Percentiles rank a stretch among this genome's conserved stretches.
These are phyloP conservation scores for Urosaurus nigricauda DNA, from an alignment of 2,797 vertebrate genomes.

Conservation along the genomic window DNA sequence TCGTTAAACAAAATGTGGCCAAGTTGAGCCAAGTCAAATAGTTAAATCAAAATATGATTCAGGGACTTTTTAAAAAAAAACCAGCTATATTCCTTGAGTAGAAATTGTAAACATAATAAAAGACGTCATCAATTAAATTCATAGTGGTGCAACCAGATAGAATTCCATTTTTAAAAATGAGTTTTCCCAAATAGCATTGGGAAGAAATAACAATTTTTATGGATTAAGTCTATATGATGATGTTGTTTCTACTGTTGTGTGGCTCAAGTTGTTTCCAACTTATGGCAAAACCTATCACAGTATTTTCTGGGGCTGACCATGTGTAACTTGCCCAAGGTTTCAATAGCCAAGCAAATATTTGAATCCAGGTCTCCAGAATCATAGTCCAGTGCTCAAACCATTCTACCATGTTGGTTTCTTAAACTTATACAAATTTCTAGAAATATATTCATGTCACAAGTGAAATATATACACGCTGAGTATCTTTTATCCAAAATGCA, in stretches of 20 bases:
- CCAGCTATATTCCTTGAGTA: background rate
- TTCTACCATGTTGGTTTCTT: too few species aligned
- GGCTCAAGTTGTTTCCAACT: too few species aligned
- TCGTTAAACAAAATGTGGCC: conserved; percentile 78
- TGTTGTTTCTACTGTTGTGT: too few species aligned
- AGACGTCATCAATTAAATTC: background rate
- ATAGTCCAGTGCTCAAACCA: too few species aligned
- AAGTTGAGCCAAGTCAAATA: conserved; percentile 70
- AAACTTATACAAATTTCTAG: background rate
- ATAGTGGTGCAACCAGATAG: background rate
- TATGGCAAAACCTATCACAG: too few species aligned
- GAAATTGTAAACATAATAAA: conserved; percentile 8
- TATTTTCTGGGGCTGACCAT: too few species aligned
- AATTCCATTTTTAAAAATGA: background rate
- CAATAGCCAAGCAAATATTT: too few species aligned
- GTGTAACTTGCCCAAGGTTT: too few species aligned
- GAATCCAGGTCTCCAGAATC: too few species aligned
- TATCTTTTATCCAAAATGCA: too few species aligned
- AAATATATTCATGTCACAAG: conserved; percentile 8
- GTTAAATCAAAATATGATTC: conserved; percentile 67
- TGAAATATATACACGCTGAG: background rate
- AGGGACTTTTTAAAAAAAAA: too few species aligned
- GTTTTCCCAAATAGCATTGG: background rate
- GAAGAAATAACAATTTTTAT: background rate
- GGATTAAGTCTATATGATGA: background rate